Evolutionary conservation across 2,113 vertebrate species (phyloP).

Genomic region (Megaceryle maxima): DNA sequence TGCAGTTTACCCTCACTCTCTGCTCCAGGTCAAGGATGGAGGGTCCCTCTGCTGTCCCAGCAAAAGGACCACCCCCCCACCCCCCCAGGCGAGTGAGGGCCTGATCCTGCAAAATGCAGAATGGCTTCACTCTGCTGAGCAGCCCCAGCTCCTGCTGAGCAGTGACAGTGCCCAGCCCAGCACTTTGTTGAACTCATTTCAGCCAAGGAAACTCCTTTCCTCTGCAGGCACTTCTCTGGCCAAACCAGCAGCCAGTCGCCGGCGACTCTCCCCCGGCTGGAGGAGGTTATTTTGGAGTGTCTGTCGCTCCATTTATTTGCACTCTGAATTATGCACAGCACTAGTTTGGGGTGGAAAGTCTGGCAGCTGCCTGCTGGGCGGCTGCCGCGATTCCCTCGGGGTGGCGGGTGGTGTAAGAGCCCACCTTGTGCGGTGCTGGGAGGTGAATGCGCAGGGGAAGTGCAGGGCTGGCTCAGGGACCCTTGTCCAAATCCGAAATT

Average conservation of each 20-base stretch:
- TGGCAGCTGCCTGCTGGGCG: background rate
- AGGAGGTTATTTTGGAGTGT: conserved; percentile 43
- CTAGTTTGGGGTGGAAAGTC: conserved; percentile 14
- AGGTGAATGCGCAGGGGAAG: background rate
- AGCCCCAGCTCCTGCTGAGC: background rate
- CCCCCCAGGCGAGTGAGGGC: background rate
- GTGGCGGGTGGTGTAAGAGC: background rate
- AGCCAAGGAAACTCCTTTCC: conserved; percentile 58
- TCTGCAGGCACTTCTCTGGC: background rate
- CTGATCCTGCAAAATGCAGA: background rate
- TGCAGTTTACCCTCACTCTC: background rate
- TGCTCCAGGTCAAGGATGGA: background rate
- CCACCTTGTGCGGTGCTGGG: background rate
- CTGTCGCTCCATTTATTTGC: background rate
- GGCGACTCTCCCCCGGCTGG: background rate
- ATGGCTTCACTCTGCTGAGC: background rate
- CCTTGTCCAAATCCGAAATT: background rate
- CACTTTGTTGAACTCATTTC: background rate
- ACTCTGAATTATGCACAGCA: background rate
- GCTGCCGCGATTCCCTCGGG: background rate
- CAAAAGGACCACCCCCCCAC: background rate
- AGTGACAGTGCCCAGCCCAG: background rate
- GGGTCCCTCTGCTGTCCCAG: rapidly evolving
- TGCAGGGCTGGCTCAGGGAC: background rate
- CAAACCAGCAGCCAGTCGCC: conserved; percentile 31